These are phyloP conservation scores for Epicampocera succincta DNA, from an alignment of 2,888 invertebrate species.

Conservation along the genomic window DNA sequence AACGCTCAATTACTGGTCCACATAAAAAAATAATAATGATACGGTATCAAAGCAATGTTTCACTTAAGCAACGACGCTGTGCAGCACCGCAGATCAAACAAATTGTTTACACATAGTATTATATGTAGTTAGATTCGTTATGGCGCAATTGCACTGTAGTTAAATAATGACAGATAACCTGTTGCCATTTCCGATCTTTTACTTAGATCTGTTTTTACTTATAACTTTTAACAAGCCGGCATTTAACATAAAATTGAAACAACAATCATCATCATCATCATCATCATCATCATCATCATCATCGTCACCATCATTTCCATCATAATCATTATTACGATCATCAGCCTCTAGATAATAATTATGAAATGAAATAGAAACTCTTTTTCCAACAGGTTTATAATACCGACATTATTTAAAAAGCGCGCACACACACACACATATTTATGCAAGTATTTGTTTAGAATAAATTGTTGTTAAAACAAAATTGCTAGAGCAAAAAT, in stretches of 20 bases:
- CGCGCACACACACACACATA: slow-evolving; percentile 10
- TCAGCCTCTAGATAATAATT: slow-evolving; percentile 37
- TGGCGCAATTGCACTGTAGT: too few species aligned
- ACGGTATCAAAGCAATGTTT: too few species aligned
- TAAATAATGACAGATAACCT: too few species aligned
- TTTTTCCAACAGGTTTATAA: background rate
- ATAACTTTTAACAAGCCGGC: slow-evolving; percentile 41
- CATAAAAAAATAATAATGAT: too few species aligned
- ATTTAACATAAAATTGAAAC: slow-evolving; percentile 44
- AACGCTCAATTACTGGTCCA: too few species aligned
- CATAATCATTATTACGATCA: slow-evolving; percentile 8
- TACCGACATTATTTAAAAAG: slow-evolving; percentile 30
- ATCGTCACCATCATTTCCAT: slow-evolving; percentile 4
- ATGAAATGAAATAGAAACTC: too few species aligned
- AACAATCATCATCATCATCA: slow-evolving; percentile 24
- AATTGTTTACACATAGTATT: too few species aligned
- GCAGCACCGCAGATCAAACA: too few species aligned
- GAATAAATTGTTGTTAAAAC: background rate
- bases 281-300: background rate
- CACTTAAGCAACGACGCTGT: too few species aligned
- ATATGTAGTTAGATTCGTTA: too few species aligned
- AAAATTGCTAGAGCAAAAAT: slow-evolving; percentile 11
- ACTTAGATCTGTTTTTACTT: background rate
- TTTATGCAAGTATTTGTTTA: background rate
- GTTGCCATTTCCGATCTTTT: background rate